Evolutionary conservation across 2,888 invertebrate genomes (phyloP).

Genomic region (Aporophyla lueneburgensis): DNA sequence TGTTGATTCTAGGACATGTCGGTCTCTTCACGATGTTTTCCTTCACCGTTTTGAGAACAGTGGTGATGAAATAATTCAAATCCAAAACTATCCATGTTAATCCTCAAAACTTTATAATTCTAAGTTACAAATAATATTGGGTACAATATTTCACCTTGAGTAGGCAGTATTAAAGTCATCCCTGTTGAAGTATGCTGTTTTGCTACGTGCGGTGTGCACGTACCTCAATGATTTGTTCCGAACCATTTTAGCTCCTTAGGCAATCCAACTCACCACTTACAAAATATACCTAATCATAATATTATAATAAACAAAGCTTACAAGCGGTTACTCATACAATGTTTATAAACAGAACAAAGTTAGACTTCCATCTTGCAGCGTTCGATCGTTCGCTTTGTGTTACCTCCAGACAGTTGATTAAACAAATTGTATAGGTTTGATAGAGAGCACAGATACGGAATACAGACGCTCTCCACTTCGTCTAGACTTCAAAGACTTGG

Average conservation of each 20-base stretch:
- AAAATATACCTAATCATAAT: conserved; percentile 37
- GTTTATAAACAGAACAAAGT: conserved; percentile 59
- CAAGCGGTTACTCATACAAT: conserved; percentile 42
- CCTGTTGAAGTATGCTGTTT: background rate
- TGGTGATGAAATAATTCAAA: too few relatives aligned
- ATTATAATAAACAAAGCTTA: conserved; percentile 40
- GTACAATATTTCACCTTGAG: background rate
- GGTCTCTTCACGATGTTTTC: too few relatives aligned
- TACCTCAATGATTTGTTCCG: conserved; percentile 2
- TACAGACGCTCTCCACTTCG: conserved; percentile 57
- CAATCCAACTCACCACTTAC: conserved; percentile 19
- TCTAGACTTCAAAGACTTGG: conserved; percentile 66
- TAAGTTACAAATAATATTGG: background rate
- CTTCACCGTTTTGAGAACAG: too few relatives aligned
- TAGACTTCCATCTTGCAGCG: conserved; percentile 41
- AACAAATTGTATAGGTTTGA: conserved; percentile 66
- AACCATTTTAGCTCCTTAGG: conserved; percentile 43
- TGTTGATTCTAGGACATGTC: too few relatives aligned
- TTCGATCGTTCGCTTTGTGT: conserved; percentile 49
- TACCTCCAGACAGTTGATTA: conserved; percentile 66
- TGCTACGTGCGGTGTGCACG: too few relatives aligned
- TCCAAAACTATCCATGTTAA: too few relatives aligned
- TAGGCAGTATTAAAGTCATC: background rate
- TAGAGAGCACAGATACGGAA: conserved; percentile 51
- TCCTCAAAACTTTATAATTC: too few relatives aligned